Percentiles rank a stretch among this genome's conserved stretches.
Conservation (phyloP, 2,113 vertebrate species). For the Ctenomys sociabilis region DNA sequence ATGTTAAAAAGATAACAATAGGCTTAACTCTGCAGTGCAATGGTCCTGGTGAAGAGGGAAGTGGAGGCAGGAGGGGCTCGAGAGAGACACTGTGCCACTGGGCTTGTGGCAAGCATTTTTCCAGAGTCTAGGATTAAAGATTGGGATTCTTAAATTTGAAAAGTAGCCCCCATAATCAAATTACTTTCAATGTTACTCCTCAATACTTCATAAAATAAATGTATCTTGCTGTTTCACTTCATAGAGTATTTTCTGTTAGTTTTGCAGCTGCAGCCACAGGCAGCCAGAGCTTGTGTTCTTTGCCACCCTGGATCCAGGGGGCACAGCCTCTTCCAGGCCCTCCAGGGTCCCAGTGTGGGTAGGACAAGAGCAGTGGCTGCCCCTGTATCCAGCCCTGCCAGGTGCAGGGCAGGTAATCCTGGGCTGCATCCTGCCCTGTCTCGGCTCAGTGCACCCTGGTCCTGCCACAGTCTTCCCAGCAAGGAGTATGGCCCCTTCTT, state of each 20-base stretch:
- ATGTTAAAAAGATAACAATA: not conserved
- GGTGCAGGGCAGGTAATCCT: not conserved
- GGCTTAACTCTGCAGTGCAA: not conserved
- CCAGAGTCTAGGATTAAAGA: not conserved
- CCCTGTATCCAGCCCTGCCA: not conserved
- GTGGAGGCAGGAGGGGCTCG: too few relatives aligned
- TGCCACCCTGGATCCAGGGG: not conserved
- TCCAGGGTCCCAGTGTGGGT: not conserved
- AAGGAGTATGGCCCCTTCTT: not conserved
- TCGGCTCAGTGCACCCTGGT: not conserved
- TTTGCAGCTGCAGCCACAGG: not conserved
- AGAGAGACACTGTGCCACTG: not conserved
- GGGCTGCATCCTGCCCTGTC: not conserved
- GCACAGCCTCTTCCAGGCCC: not conserved
- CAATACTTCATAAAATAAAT: not conserved
- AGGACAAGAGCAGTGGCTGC: not conserved
- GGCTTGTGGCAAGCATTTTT: not conserved
- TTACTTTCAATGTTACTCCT: not conserved
- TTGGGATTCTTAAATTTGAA: not conserved
- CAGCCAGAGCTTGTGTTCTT: not conserved
- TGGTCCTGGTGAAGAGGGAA: rapidly evolving
- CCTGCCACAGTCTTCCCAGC: not conserved
- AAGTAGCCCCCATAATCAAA: not conserved
- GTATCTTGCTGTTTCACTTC: not conserved
- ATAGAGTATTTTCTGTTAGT: not conserved